Evolutionary conservation across 2,113 vertebrate genomes (phyloP), one percentile per base, ranked within the genome.

Genomic region (Oplegnathus fasciatus): DNA sequence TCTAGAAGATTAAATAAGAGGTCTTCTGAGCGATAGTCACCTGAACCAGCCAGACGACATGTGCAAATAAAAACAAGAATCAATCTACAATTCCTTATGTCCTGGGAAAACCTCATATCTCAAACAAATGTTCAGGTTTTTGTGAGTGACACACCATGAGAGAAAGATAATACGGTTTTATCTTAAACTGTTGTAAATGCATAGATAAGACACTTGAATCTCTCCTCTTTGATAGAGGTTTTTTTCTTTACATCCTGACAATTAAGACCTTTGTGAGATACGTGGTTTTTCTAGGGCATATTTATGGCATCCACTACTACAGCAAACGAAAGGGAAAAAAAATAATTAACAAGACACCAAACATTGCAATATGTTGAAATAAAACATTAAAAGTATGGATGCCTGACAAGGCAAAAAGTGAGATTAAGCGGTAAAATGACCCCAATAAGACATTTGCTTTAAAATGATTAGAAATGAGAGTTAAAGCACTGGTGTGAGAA

Each of bases 1-100:
- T 75, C 70, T 65, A 44, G 66, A 86, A 80, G 67, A 86, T 87
- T 86, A 90, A 92, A 89, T 84, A 82, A 74, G 34, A 84, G 28
- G 17, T 80, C 82, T 83, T 92, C 80, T 71, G 75, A 80, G 71
- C 57, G 42, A 89, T 69, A n/a, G 83, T 88, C 86, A 65, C 90
- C 94, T 95, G 95, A 94, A 86, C 95, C 95, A 94, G 95, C 93
- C 95, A 95, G 94, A 93, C 2, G 73, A 94, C 88, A 78, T 58
- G 91, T 92, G 88, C 91, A 95, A 94, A 92, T 83, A 71, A 92
- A 91, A 88, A 86, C 61, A 86, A 80, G 42, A 73, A 76, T 73
- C 10, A 74, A 82, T 55, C 62, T 28, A 54, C 66, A 34, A 57
- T 30, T 55, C 48, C 2, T 55, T n/a, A 32, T 6, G 15, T 82